Conservation (phyloP, 2,113 vertebrate genomes). For the Rattus norvegicus region DNA sequence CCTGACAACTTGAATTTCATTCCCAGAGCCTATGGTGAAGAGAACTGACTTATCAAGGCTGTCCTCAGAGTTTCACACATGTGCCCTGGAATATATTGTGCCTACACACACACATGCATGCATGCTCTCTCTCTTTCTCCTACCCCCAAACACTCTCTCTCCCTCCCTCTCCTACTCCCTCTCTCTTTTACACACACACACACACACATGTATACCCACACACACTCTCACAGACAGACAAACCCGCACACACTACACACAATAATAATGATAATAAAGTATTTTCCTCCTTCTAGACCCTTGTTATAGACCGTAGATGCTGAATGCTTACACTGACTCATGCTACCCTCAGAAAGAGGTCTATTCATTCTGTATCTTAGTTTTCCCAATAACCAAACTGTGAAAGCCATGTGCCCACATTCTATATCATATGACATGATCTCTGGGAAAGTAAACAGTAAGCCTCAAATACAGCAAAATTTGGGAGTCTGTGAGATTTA, state of each 20-base stretch:
- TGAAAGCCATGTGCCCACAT: not conserved
- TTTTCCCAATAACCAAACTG: slow-evolving; percentile 35
- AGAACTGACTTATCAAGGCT: not conserved
- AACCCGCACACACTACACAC: not conserved
- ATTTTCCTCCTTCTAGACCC: not conserved
- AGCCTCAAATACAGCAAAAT: not conserved
- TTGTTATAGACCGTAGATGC: not conserved
- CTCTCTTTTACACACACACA: too few species aligned
- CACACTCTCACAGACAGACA: too few species aligned
- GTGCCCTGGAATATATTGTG: not conserved
- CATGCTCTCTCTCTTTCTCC: too few species aligned
- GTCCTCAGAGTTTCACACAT: not conserved
- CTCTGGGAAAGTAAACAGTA: not conserved
- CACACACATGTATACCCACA: too few species aligned
- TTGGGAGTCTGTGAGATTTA: not conserved
- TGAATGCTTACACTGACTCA: slow-evolving; percentile 32
- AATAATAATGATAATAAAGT: not conserved
- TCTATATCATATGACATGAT: not conserved
- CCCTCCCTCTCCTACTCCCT: too few species aligned
- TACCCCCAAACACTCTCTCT: too few species aligned
- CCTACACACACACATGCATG: too few species aligned
- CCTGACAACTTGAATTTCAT: not conserved
- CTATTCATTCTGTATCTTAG: slow-evolving; percentile 24
- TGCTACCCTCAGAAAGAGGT: not conserved
- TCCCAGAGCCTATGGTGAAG: too few species aligned